These are phyloP conservation scores for Actinostola sp. DNA, from an alignment of 92 coral and sea anemone species.

Conservation along the genomic window DNA sequence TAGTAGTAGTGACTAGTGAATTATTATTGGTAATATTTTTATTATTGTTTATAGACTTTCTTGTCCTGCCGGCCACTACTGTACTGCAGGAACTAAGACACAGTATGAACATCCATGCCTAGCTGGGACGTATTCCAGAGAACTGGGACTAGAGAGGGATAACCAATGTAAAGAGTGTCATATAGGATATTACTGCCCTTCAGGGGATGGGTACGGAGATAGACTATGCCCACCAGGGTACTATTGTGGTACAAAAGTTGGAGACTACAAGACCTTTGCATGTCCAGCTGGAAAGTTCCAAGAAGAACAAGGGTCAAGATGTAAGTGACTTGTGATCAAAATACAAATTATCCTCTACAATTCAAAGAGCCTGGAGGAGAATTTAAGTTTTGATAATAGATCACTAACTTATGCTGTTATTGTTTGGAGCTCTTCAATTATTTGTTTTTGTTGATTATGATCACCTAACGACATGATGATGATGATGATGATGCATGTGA, in stretches of 20 bases:
- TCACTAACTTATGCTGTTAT: too few relatives aligned
- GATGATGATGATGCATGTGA: not conserved
- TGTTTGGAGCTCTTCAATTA: too few relatives aligned
- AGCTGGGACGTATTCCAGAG: constrained; percentile 74
- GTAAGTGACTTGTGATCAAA: too few relatives aligned
- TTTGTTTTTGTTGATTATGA: too few relatives aligned
- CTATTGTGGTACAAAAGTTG: constrained; percentile 70
- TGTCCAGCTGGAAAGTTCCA: constrained; percentile 88
- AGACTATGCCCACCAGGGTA: constrained; percentile 82
- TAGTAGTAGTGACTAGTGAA: too few relatives aligned
- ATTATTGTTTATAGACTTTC: constrained; percentile 51
- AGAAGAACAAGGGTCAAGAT: constrained; percentile 90
- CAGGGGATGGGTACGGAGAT: constrained; percentile 87
- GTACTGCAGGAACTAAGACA: constrained; percentile 73
- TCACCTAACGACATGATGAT: too few relatives aligned
- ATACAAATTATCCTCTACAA: too few relatives aligned
- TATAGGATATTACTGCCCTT: constrained; percentile 82
- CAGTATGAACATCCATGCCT: constrained; percentile 83
- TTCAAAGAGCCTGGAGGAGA: too few relatives aligned
- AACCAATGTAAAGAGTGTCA: constrained; percentile 77
- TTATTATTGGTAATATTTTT: not conserved
- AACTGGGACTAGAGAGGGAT: constrained; percentile 75
- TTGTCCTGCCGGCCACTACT: constrained; percentile 96
- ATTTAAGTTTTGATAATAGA: too few relatives aligned
- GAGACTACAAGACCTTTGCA: constrained; percentile 26